phyloP scores from a whole-genome alignment of 2,888 invertebrate genomes.

The Salticus scenicus region DNA sequence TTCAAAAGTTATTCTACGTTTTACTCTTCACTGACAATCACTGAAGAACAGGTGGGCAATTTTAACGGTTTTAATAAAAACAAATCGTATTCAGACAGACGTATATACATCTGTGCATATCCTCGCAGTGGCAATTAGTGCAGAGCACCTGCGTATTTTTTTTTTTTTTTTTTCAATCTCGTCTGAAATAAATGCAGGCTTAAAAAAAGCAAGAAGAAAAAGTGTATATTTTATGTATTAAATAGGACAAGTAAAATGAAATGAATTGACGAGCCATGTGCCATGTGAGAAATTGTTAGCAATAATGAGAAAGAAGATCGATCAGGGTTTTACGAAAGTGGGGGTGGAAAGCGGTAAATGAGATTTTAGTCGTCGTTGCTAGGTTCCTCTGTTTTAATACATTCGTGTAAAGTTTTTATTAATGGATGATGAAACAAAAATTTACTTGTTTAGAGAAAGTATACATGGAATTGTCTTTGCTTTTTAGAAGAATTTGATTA shows the following conservation, averaged over 20 bases:
- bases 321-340: conserved; percentile 35
- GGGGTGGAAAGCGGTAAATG: conserved; percentile 39
- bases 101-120: conserved; percentile 35
- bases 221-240: conserved; percentile 63
- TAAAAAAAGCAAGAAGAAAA: conserved; percentile 30
- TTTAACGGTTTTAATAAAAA: conserved; percentile 31
- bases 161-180: not conserved
- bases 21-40: conserved; percentile 4
- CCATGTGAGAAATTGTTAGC: conserved; percentile 52
- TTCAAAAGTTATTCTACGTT: conserved; percentile 10
- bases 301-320: conserved; percentile 43
- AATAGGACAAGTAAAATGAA: conserved; percentile 53
- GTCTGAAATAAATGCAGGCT: not conserved
- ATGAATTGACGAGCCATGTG: conserved; percentile 52
- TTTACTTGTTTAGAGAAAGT: too few species aligned
- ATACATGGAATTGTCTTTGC: too few species aligned
- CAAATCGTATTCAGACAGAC: not conserved
- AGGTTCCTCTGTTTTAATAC: conserved; percentile 59
- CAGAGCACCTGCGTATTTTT: conserved; percentile 62
- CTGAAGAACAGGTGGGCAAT: conserved; percentile 46
- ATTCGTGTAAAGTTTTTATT: conserved; percentile 58
- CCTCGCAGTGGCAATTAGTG: conserved; percentile 46
- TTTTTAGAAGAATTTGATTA: too few species aligned
- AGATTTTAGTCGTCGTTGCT: conserved; percentile 57
- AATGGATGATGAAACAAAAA: conserved; percentile 38